Base-by-base conservation (phyloP, 2,113 vertebrate genomes). In the Rhadina sibilatrix region DNA sequence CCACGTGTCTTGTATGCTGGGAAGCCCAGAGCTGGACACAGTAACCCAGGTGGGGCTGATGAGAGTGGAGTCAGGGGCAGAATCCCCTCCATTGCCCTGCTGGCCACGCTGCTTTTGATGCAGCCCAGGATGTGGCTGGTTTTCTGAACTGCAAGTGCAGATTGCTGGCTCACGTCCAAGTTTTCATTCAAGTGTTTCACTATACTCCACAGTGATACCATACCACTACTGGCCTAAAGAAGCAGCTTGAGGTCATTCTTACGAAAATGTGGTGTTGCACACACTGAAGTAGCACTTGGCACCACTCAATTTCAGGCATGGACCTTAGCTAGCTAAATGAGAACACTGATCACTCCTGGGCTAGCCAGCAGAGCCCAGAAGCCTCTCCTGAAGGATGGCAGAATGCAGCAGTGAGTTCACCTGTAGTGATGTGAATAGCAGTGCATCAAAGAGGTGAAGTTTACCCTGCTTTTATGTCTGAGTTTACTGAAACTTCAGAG, bases 231-330 rank as follows among this genome's bases (percentile, higher is more conserved):
- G 77, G 57, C 37, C 35, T 57, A 20, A 79, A 59, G 35, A 50
- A 86, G 18, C 8, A 38, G 53, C 35, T 20, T 69, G 40, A 80
- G 7, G 28, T 61, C 49, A 54, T 60, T 64, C 46, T 44, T 49
- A 57, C 4, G 30, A 46, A 89, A 70, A 44, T 12, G 1, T n/a
- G 17, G 33, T 18, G 25, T 8, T 63, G 15, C 37, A 14, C 25
- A n/a, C 4, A 28, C 1, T 3, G 8, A 64, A 37, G 50, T 1
- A 49, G 59, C 13, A n/a, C 17, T 71, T 1, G 2, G 2, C 21
- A 78, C 1, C 56, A n/a, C 52, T 27, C 5, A 2, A 11, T 22
- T 42, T 63, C 33, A 71, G 49, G 40, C 35, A 44, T 3, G 24
- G 46, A 28, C n/a, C 10, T 27, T 11, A 31, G 27, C 14, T 30